Evolutionary conservation across 2,797 vertebrate species (phyloP).

Genomic region (Cheirogaleus major): DNA sequence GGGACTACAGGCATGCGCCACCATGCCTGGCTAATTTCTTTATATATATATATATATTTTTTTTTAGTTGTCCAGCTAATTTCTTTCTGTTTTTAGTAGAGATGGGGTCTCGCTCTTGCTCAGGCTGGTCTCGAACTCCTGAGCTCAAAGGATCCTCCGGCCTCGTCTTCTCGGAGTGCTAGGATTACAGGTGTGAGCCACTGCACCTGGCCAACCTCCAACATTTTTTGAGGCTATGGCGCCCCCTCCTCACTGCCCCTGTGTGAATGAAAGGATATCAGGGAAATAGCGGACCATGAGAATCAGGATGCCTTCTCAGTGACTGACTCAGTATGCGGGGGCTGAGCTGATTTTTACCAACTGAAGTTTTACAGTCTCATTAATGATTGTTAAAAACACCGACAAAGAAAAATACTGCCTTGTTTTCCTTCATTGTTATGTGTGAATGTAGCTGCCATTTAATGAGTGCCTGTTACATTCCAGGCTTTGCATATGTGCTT

Average conservation of each 20-base stretch:
- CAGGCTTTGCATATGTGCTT: not conserved
- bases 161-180: too few species aligned
- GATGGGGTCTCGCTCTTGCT: too few species aligned
- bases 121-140: too few species aligned
- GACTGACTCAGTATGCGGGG: not conserved
- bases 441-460: not conserved
- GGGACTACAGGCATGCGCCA: too few species aligned
- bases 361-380: not conserved
- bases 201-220: not conserved
- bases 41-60: too few species aligned
- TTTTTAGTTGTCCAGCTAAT: too few species aligned
- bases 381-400: not conserved
- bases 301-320: not conserved
- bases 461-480: not conserved
- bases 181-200: too few species aligned
- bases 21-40: too few species aligned
- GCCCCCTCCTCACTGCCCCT: not conserved
- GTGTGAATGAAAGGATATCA: not conserved
- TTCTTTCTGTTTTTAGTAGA: too few species aligned
- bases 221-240: not conserved
- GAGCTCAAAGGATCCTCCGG: too few species aligned
- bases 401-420: constrained; percentile 2
- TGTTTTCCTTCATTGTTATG: not conserved
- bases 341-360: constrained; percentile 13
- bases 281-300: not conserved